Evolutionary conservation across 35 echinoderm and acorn worm genomes (phyloP).

Genomic region (Strongylocentrotus purpuratus): DNA sequence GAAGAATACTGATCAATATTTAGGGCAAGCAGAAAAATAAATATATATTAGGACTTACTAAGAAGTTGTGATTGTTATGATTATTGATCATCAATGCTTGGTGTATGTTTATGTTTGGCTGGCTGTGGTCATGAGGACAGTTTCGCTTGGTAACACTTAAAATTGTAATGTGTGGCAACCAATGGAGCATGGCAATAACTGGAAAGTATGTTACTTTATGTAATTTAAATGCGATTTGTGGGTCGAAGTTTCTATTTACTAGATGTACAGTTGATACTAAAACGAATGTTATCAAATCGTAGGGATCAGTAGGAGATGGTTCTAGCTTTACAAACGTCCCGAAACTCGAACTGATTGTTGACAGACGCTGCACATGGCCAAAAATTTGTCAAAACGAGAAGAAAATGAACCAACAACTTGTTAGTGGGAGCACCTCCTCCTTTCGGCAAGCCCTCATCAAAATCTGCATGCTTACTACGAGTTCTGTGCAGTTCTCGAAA

Average conservation of each 20-base stretch:
- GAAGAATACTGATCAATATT: no score
- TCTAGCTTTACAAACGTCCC: not conserved
- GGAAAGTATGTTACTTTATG: not conserved
- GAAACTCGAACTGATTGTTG: conserved; percentile 1
- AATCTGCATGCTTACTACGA: not conserved
- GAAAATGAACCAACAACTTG: conserved; percentile 23
- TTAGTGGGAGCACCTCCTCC: not conserved
- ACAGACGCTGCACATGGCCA: conserved; percentile 6
- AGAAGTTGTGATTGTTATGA: no score
- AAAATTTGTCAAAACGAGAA: not conserved
- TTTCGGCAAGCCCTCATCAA: conserved; percentile 7
- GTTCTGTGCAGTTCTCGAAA: not conserved
- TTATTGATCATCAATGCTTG: not conserved
- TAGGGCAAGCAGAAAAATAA: no score
- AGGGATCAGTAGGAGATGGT: not conserved
- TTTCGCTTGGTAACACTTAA: not conserved
- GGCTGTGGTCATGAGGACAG: not conserved
- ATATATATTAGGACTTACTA: no score
- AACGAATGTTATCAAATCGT: not conserved
- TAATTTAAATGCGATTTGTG: not conserved
- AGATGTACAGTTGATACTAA: not conserved
- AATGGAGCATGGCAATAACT: not conserved
- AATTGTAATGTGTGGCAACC: not conserved
- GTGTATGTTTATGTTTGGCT: not conserved
- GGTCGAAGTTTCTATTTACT: not conserved